Percentiles rank a stretch among this genome's conserved stretches.
These are phyloP conservation scores for Pogonocherus hispidulus DNA, from an alignment of 2,888 invertebrate species.

Conservation along the genomic window DNA sequence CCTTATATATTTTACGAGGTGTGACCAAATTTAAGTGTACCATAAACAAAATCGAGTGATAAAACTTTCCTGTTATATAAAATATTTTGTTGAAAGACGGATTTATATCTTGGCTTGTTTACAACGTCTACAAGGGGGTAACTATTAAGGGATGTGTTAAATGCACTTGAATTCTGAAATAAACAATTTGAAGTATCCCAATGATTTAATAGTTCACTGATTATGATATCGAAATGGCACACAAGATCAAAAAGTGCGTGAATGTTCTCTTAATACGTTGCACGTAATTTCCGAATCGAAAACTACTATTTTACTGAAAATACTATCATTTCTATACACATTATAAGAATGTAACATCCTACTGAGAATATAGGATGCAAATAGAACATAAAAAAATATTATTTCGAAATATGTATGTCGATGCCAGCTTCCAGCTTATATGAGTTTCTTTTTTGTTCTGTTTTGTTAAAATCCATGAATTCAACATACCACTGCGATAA, in stretches of 20 bases:
- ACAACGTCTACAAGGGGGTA: slow-evolving; percentile 11
- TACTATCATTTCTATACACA: no score
- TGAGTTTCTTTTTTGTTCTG: no score
- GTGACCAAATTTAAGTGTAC: slow-evolving; percentile 24
- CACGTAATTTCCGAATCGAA: not conserved
- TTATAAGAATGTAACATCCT: no score
- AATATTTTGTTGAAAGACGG: slow-evolving; percentile 24
- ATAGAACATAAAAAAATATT: no score
- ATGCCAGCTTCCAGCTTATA: no score
- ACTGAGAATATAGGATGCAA: no score
- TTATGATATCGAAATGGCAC: not conserved
- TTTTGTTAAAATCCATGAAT: no score
- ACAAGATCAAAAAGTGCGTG: not conserved
- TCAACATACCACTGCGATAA: no score
- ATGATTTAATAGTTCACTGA: not conserved
- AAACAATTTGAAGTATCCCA: slow-evolving; percentile 9
- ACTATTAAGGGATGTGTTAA: slow-evolving; percentile 26
- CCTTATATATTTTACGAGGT: slow-evolving; percentile 10
- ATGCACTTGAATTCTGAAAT: slow-evolving; percentile 11
- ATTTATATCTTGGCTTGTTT: slow-evolving; percentile 18
- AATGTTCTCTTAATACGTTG: not conserved
- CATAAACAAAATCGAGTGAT: slow-evolving; percentile 16
- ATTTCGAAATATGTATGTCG: no score
- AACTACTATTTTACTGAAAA: no score
- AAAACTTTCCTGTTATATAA: slow-evolving; percentile 20